phyloP scores from a whole-genome alignment of 1,140 invertebrate species.

The Globodera ellingtonae region DNA sequence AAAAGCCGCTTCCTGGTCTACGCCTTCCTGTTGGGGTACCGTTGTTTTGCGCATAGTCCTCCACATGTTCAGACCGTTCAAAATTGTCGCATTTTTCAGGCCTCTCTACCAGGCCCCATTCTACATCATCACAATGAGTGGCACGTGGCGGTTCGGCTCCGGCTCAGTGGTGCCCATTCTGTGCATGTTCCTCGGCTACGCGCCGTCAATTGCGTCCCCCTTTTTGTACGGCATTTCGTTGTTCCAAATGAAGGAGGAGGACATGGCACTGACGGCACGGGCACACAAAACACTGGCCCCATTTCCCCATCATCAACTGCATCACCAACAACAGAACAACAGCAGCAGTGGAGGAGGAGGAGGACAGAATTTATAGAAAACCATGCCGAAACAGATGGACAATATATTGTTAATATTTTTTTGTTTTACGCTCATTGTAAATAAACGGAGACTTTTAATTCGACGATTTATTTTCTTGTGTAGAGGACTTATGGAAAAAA shows the following conservation, averaged over 20 bases:
- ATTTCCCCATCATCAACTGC: constrained; percentile 47
- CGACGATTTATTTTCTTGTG: too few relatives aligned
- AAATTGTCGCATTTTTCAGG: constrained; percentile 42
- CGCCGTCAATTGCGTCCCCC: constrained; percentile 57
- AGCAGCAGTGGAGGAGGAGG: background rate
- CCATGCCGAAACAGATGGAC: background rate
- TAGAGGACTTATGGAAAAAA: too few relatives aligned
- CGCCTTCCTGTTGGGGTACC: constrained; percentile 57
- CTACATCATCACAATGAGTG: constrained; percentile 55
- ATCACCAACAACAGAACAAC: constrained; percentile 17
- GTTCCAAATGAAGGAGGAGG: constrained; percentile 64
- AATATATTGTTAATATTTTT: too few relatives aligned
- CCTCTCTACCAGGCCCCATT: constrained; percentile 64
- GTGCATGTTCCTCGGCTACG: constrained; percentile 58
- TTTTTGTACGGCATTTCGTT: constrained; percentile 59
- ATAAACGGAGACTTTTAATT: too few relatives aligned
- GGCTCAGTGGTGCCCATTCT: constrained; percentile 47
- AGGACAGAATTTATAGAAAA: background rate
- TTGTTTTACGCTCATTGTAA: too few relatives aligned
- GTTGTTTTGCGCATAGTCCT: too few relatives aligned
- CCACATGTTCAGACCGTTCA: background rate
- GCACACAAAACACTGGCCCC: constrained; percentile 57
- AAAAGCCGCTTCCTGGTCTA: constrained; percentile 63
- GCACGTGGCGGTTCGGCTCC: constrained; percentile 37
- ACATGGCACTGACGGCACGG: constrained; percentile 63